Conservation (phyloP, 2,888 invertebrate species). For the Hypomecis atomaria region DNA sequence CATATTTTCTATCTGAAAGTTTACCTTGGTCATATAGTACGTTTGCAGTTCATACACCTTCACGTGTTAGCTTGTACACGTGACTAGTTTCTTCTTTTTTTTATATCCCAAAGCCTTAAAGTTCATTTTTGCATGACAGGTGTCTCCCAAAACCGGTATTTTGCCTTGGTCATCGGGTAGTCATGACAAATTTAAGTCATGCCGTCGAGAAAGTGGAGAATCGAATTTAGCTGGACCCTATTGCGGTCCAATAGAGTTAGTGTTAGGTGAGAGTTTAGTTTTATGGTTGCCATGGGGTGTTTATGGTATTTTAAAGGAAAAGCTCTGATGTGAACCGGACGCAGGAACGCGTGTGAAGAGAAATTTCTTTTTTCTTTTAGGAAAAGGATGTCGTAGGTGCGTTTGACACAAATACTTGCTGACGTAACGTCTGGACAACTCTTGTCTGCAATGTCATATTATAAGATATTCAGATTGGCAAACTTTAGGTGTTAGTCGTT, state of each 20-base stretch:
- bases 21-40: constrained; percentile 51
- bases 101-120: constrained; percentile 47
- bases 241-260: constrained; percentile 39
- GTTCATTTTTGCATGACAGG: constrained; percentile 31
- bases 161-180: constrained; percentile 51
- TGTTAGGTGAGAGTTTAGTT: constrained; percentile 31
- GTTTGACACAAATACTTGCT: constrained; percentile 67
- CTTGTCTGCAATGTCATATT: constrained; percentile 26
- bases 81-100: constrained; percentile 41
- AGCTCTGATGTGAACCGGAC: constrained; percentile 78
- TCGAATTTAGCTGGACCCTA: constrained; percentile 41
- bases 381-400: constrained; percentile 73
- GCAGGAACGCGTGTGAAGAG: constrained; percentile 74
- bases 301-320: constrained; percentile 71
- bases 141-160: constrained; percentile 51
- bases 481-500: constrained; percentile 10
- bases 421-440: constrained; percentile 43
- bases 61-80: constrained; percentile 40
- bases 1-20: constrained; percentile 25
- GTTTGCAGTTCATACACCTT: constrained; percentile 59
- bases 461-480: constrained; percentile 23
- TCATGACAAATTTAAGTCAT: constrained; percentile 38
- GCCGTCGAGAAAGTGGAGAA: constrained; percentile 45
- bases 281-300: constrained; percentile 30
- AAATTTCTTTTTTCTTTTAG: constrained; percentile 72